Evolutionary conservation across 2,888 invertebrate genomes (phyloP).

Genomic region (Luperina nickerlii): DNA sequence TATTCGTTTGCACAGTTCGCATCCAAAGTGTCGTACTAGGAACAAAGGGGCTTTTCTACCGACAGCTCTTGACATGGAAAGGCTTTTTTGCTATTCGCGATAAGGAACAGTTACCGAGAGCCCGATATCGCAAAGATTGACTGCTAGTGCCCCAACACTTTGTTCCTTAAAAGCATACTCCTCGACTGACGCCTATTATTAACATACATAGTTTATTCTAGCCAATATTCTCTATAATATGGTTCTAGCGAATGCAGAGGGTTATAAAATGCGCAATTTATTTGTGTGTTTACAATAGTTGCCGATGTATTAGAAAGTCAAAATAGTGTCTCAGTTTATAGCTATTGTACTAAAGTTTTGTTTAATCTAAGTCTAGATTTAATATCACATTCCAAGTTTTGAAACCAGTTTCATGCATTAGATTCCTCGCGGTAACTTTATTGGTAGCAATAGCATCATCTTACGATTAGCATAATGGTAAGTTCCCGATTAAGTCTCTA

Average conservation of each 20-base stretch:
- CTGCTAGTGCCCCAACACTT: conserved; percentile 74
- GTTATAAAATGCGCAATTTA: conserved; percentile 57
- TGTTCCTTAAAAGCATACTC: conserved; percentile 79
- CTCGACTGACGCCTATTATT: conserved; percentile 69
- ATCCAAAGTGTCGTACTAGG: conserved; percentile 70
- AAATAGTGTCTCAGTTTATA: conserved; percentile 47
- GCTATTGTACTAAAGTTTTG: conserved; percentile 48
- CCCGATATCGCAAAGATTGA: conserved; percentile 76
- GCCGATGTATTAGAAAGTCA: conserved; percentile 40
- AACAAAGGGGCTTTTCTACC: conserved; percentile 86
- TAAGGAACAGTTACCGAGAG: conserved; percentile 80
- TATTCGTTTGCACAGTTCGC: conserved; percentile 62
- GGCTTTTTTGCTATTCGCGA: conserved; percentile 86
- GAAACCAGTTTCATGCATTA: conserved; percentile 28
- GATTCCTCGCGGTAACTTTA: conserved; percentile 34
- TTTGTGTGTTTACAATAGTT: conserved; percentile 47
- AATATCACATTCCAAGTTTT: conserved; percentile 43
- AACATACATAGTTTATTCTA: conserved; percentile 59
- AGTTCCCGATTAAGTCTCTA: conserved; percentile 6
- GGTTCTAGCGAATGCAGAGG: conserved; percentile 27
- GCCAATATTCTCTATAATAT: too few relatives aligned
- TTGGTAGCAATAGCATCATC: conserved; percentile 40
- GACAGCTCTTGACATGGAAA: conserved; percentile 88
- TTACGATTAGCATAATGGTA: conserved; percentile 38
- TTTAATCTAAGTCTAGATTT: conserved; percentile 41